A percentile compares a stretch with the other conserved stretches of the same genome.
Evolutionary conservation across 92 coral and sea anemone species (phyloP).

Genomic region (Zoanthus gigantus): DNA sequence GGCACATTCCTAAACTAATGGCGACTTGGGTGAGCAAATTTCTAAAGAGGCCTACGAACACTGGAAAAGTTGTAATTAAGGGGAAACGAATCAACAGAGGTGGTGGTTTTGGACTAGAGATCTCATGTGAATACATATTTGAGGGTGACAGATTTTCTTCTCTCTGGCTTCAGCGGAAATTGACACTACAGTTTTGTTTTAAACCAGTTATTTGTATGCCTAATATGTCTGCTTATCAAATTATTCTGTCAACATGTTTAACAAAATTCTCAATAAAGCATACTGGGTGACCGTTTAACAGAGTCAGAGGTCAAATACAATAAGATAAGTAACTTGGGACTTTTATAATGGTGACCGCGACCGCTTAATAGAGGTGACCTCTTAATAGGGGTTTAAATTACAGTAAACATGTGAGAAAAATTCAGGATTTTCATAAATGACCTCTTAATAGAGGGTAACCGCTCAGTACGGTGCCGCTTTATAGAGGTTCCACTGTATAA

Average conservation of each 20-base stretch:
- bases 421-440: too few species aligned
- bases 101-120: slow-evolving; percentile 62
- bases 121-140: slow-evolving; percentile 49
- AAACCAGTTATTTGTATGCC: background rate
- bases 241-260: slow-evolving; percentile 17
- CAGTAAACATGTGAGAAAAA: too few species aligned
- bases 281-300: slow-evolving; percentile 54
- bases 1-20: slow-evolving; percentile 61
- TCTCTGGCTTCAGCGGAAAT: slow-evolving; percentile 31
- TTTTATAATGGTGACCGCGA: slow-evolving; percentile 48
- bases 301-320: slow-evolving; percentile 46
- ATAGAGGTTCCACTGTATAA: background rate
- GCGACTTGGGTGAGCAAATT: slow-evolving; percentile 65
- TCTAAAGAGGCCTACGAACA: slow-evolving; percentile 62
- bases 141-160: slow-evolving; percentile 24
- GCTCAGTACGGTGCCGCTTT: too few species aligned
- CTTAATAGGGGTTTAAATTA: too few species aligned
- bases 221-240: slow-evolving; percentile 14
- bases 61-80: slow-evolving; percentile 58
- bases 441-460: too few species aligned
- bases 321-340: slow-evolving; percentile 41
- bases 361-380: slow-evolving; percentile 31
- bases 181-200: background rate
- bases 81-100: slow-evolving; percentile 67
- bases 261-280: background rate